A percentile compares a stretch with the other conserved stretches of the same genome.
These are phyloP conservation scores for Leistus spinibarbis DNA, from an alignment of 2,888 invertebrate species.

Conservation along the genomic window DNA sequence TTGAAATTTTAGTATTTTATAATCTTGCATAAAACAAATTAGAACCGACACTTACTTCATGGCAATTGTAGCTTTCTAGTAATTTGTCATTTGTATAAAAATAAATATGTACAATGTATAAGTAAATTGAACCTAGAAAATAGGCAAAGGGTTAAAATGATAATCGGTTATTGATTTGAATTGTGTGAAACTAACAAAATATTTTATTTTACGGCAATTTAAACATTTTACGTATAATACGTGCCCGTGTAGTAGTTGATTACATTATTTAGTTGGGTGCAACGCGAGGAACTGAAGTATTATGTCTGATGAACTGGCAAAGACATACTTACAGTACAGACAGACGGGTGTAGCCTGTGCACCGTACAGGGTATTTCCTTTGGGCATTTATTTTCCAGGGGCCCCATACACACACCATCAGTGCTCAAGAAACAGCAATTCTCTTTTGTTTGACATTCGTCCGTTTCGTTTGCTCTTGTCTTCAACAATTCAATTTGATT, in stretches of 20 bases:
- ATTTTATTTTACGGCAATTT: too few species aligned
- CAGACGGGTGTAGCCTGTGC: not conserved
- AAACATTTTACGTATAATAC: too few species aligned
- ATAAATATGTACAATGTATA: too few species aligned
- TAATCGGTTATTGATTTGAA: too few species aligned
- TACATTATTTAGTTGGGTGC: not conserved
- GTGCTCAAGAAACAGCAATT: not conserved
- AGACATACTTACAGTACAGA: not conserved
- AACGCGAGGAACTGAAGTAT: not conserved
- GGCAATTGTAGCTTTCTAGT: too few species aligned
- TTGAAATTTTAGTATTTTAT: too few species aligned
- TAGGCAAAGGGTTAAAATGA: too few species aligned
- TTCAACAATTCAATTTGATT: not conserved
- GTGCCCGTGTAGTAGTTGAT: not conserved
- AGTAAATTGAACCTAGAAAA: too few species aligned
- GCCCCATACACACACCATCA: not conserved
- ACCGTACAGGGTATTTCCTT: not conserved
- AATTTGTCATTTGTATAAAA: too few species aligned
- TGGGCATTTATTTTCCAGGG: not conserved
- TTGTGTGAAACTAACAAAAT: too few species aligned
- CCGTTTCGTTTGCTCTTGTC: not conserved
- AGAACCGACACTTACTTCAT: too few species aligned
- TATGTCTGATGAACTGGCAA: not conserved
- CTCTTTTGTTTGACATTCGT: not conserved
- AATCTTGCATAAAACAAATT: too few species aligned